Percentiles rank a stretch among this genome's conserved stretches.
These are phyloP conservation scores for Gopherus flavomarginatus DNA, from an alignment of 2,113 vertebrate species.

Conservation along the genomic window DNA sequence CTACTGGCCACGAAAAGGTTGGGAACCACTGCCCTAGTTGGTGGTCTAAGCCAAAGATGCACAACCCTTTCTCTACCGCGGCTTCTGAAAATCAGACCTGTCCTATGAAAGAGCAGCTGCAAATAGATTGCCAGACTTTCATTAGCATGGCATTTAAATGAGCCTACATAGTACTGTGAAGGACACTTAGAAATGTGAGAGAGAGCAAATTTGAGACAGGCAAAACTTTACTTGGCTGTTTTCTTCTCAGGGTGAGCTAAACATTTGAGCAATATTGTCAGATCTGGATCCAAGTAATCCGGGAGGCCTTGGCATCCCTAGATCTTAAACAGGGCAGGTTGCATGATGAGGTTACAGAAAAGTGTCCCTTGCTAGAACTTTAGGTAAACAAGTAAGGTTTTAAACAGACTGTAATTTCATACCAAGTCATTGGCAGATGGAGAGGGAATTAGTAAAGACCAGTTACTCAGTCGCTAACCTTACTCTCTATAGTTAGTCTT, in stretches of 20 bases:
- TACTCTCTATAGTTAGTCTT: background rate
- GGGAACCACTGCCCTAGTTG: too few species aligned
- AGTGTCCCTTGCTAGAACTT: constrained; percentile 38
- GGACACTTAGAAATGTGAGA: background rate
- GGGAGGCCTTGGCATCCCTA: constrained; percentile 36
- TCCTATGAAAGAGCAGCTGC: background rate
- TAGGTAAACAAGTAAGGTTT: constrained; percentile 40
- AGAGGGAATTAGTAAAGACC: constrained; percentile 31
- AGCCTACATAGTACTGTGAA: background rate
- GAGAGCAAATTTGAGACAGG: background rate
- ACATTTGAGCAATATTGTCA: background rate
- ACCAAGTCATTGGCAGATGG: constrained; percentile 1
- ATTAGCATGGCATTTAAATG: background rate
- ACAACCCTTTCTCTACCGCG: background rate
- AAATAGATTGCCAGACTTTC: background rate
- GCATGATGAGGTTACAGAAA: constrained; percentile 43
- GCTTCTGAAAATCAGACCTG: background rate
- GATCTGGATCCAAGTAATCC: constrained; percentile 31
- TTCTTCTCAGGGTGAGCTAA: background rate
- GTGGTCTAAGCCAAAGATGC: background rate
- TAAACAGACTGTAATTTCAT: constrained; percentile 73
- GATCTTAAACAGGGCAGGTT: constrained; percentile 22
- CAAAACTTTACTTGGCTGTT: constrained; percentile 25
- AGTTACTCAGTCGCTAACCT: constrained; percentile 15
- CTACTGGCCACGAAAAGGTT: too few species aligned